Conservation (phyloP, 2,888 invertebrate genomes). For the Acleris emargana region DNA sequence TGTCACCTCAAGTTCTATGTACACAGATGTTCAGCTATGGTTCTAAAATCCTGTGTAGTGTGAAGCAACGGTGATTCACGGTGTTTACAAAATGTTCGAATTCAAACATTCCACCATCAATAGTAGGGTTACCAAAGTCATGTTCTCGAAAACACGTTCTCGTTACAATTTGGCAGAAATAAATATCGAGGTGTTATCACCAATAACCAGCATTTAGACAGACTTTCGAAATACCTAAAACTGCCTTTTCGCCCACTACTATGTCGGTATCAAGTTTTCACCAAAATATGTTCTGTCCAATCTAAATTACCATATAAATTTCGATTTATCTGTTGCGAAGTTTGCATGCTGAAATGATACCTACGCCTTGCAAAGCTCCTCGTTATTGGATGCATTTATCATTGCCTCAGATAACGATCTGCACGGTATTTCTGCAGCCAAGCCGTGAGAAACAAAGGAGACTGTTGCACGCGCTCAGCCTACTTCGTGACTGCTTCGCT, state of each 20-base stretch:
- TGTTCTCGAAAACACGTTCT: constrained; percentile 38
- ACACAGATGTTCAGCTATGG: constrained; percentile 63
- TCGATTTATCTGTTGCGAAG: constrained; percentile 16
- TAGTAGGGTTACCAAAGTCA: constrained; percentile 51
- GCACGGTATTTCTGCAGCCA: constrained; percentile 65
- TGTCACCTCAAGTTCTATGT: constrained; percentile 49
- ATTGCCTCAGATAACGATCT: constrained; percentile 65
- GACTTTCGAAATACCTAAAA: constrained; percentile 9
- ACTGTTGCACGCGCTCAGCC: constrained; percentile 46
- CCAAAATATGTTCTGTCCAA: constrained; percentile 38
- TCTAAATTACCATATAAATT: constrained; percentile 24
- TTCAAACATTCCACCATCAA: constrained; percentile 44
- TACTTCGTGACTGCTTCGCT: constrained; percentile 64
- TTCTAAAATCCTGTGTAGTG: constrained; percentile 57
- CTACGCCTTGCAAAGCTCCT: constrained; percentile 34
- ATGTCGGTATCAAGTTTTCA: constrained; percentile 48
- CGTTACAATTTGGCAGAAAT: constrained; percentile 22
- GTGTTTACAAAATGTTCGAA: constrained; percentile 53
- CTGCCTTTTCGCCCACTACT: constrained; percentile 28
- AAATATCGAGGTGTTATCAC: background rate
- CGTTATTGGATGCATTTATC: constrained; percentile 66
- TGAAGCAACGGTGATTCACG: constrained; percentile 67
- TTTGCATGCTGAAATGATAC: constrained; percentile 27
- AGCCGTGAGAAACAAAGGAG: constrained; percentile 71
- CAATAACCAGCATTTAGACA: background rate